Percentiles rank a stretch among this genome's conserved stretches.
phyloP scores from a whole-genome alignment of 2,797 vertebrate species.

The Morus bassanus region DNA sequence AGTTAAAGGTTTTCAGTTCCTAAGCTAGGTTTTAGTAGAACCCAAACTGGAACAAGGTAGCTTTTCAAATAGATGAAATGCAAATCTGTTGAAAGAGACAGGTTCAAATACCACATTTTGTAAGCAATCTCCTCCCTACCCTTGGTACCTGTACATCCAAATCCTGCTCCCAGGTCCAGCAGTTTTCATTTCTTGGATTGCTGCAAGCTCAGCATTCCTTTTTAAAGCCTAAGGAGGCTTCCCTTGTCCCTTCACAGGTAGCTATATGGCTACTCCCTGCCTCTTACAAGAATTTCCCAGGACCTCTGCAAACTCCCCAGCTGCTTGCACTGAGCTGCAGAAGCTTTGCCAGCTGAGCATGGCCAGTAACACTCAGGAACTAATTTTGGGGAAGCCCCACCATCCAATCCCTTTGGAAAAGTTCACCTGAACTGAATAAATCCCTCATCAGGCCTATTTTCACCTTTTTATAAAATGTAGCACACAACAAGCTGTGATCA shows the following conservation, averaged over 20 bases:
- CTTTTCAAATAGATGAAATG: neutral
- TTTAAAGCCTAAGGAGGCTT: neutral
- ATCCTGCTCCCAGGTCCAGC: neutral
- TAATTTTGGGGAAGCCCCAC: neutral
- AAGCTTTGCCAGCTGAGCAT: neutral
- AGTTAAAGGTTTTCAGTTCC: neutral
- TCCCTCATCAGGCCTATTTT: neutral
- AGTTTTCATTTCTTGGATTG: neutral
- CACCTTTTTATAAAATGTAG: neutral
- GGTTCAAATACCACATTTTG: neutral
- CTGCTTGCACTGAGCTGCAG: neutral
- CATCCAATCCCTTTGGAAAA: neutral
- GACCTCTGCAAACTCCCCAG: neutral
- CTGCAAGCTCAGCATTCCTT: neutral
- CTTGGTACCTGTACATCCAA: neutral
- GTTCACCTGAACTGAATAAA: neutral
- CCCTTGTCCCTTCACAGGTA: rapidly evolving
- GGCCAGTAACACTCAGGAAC: neutral
- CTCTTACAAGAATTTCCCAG: neutral
- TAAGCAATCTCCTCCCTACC: neutral
- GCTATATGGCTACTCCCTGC: neutral
- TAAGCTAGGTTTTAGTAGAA: neutral
- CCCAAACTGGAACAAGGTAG: neutral
- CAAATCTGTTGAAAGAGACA: neutral
- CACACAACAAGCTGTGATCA: neutral